phyloP scores from a whole-genome alignment of 2,888 invertebrate species.

The Drepana falcataria region DNA sequence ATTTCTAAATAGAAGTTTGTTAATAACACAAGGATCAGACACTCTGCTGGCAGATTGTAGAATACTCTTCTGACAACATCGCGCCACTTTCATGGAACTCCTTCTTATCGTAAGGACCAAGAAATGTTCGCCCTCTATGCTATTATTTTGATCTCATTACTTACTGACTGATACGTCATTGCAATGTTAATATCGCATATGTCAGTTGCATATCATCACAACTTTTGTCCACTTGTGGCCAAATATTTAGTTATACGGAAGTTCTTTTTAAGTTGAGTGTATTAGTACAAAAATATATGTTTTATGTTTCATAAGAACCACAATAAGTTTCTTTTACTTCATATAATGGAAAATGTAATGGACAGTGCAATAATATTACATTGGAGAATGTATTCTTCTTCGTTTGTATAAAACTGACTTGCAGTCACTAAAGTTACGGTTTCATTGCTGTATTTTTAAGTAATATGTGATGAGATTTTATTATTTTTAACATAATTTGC shows the following conservation, averaged over 20 bases:
- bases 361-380: slow-evolving; percentile 55
- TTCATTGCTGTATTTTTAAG: slow-evolving; percentile 51
- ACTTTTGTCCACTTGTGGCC: slow-evolving; percentile 30
- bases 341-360: slow-evolving; percentile 30
- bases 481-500: slow-evolving; percentile 68
- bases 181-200: slow-evolving; percentile 3
- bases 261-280: slow-evolving; percentile 51
- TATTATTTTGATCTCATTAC: slow-evolving; percentile 3
- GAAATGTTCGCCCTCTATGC: neutral
- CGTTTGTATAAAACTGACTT: slow-evolving; percentile 32
- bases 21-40: too few species aligned
- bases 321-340: slow-evolving; percentile 22
- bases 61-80: too few species aligned
- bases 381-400: slow-evolving; percentile 24
- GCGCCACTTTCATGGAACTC: too few species aligned
- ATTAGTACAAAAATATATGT: slow-evolving; percentile 64
- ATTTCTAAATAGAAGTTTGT: too few species aligned
- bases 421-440: slow-evolving; percentile 36
- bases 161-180: neutral
- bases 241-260: slow-evolving; percentile 37
- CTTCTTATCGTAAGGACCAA: too few species aligned
- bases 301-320: slow-evolving; percentile 21
- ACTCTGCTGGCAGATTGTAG: too few species aligned
- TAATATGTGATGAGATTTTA: slow-evolving; percentile 64
- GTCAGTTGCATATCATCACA: slow-evolving; percentile 43